A percentile compares a stretch with the other conserved stretches of the same genome.
phyloP scores from a whole-genome alignment of 2,113 vertebrate species.

The Toxostoma redivivum region DNA sequence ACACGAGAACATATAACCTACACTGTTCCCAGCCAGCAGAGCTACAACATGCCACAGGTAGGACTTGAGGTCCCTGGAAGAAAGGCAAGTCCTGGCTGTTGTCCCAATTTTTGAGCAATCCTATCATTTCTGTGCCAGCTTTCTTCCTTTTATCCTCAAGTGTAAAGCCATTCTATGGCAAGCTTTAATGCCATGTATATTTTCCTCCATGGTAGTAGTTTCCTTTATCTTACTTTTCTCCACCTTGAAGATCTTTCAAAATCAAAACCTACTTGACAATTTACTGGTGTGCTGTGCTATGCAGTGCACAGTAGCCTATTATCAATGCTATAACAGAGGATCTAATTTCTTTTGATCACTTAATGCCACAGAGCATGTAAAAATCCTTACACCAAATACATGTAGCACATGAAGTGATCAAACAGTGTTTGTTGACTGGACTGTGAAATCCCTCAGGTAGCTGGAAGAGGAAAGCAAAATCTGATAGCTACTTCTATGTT shows the following conservation, averaged over 20 bases:
- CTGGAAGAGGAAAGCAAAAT: background rate
- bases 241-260: background rate
- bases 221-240: background rate
- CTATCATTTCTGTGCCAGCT: background rate
- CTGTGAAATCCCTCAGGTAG: background rate
- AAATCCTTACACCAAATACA: background rate
- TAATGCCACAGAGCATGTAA: background rate
- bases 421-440: background rate
- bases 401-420: constrained; percentile 39
- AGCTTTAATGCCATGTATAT: background rate
- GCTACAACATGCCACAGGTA: background rate
- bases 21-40: background rate
- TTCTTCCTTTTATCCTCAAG: background rate
- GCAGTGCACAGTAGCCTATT: background rate
- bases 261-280: constrained; percentile 28
- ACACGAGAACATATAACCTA: background rate
- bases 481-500: background rate
- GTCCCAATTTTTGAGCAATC: background rate
- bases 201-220: background rate
- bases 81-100: background rate
- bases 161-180: background rate
- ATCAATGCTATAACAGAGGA: background rate
- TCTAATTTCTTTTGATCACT: constrained; percentile 47
- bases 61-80: background rate
- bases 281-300: background rate